These are phyloP conservation scores for Metellina segmentata DNA, from an alignment of 2,888 invertebrate species.

Conservation along the genomic window DNA sequence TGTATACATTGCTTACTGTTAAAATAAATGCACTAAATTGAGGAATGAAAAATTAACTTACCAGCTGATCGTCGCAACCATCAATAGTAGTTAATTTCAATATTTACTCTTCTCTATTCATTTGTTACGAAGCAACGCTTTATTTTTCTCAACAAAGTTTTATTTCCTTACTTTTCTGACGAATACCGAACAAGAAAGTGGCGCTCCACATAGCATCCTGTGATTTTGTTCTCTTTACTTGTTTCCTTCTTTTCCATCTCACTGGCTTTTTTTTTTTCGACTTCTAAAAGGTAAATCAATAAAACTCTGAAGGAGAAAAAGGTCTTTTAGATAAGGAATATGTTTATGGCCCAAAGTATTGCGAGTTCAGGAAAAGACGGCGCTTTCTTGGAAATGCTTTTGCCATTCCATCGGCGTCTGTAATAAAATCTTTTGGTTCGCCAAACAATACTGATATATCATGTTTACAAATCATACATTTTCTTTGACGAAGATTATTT, in stretches of 20 bases:
- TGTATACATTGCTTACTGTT: no score
- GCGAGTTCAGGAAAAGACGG: neutral
- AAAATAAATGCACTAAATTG: no score
- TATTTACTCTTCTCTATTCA: no score
- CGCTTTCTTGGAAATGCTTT: neutral
- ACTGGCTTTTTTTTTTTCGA: neutral
- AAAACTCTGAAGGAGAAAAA: neutral
- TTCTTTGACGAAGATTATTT: no score
- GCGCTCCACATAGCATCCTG: neutral
- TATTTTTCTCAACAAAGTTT: no score
- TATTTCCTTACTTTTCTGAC: neutral
- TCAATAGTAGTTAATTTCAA: no score
- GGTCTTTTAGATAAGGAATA: slow-evolving; percentile 1
- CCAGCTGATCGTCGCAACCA: no score
- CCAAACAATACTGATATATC: neutral
- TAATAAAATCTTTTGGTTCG: neutral
- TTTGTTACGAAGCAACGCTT: no score
- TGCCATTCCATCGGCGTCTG: neutral
- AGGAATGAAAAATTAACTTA: no score
- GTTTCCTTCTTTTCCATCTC: neutral
- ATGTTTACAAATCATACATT: no score
- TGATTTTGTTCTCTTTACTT: neutral
- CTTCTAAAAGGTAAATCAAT: slow-evolving; percentile 1
- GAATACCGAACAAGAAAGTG: neutral
- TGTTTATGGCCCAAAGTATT: neutral